phyloP scores from a whole-genome alignment of 2,888 invertebrate genomes.

The Caenorhabditis wallacei region DNA sequence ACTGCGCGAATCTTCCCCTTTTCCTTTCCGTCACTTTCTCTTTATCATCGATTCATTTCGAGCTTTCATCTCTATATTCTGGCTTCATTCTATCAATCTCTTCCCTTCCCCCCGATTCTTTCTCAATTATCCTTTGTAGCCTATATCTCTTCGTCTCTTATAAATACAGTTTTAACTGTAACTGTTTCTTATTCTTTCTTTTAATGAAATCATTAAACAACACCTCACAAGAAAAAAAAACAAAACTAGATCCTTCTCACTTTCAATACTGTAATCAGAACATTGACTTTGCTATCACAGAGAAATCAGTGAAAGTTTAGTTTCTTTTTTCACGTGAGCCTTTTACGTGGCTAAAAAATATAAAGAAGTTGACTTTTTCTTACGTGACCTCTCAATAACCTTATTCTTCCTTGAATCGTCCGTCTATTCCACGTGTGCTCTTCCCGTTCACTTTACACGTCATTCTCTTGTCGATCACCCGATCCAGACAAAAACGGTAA shows the following conservation, averaged over 20 bases:
- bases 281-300: not conserved
- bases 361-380: no score
- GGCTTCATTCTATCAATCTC: not conserved
- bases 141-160: slow-evolving; percentile 9
- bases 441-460: slow-evolving; percentile 1
- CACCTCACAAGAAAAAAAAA: slow-evolving; percentile 44
- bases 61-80: slow-evolving; percentile 35
- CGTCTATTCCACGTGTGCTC: slow-evolving; percentile 36
- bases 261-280: slow-evolving; percentile 23
- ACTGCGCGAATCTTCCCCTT: slow-evolving; percentile 15
- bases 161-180: slow-evolving; percentile 35
- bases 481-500: slow-evolving; percentile 47
- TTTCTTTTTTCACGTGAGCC: not conserved
- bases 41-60: slow-evolving; percentile 52
- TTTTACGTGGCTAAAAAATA: no score
- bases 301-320: not conserved
- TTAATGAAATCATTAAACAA: slow-evolving; percentile 44
- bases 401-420: slow-evolving; percentile 1
- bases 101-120: slow-evolving; percentile 20
- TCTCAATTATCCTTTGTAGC: slow-evolving; percentile 32
- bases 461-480: slow-evolving; percentile 17
- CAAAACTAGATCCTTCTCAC: slow-evolving; percentile 47
- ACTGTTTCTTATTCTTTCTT: slow-evolving; percentile 20
- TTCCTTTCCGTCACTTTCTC: slow-evolving; percentile 44
- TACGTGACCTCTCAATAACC: slow-evolving; percentile 8